Percentiles rank a stretch among this genome's conserved stretches.
Conservation (phyloP, 1,140 invertebrate species). For the Trialeurodes vaporariorum region DNA sequence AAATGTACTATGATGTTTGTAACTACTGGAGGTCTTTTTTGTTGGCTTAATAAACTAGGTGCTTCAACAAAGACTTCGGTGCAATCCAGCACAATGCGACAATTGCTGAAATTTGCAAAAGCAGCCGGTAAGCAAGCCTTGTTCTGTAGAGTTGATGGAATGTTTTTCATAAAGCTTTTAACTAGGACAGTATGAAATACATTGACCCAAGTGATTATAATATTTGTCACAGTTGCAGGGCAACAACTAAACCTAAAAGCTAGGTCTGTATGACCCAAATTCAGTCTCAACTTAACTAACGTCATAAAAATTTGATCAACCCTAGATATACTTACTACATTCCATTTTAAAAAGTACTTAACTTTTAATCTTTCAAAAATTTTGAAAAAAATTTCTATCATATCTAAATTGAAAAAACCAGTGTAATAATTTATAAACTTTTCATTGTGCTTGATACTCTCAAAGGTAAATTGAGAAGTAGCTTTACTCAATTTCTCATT, state of each 20-base stretch:
- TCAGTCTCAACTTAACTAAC: slow-evolving; percentile 4
- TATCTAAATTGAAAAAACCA: background rate
- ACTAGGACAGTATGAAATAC: background rate
- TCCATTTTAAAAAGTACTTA: background rate
- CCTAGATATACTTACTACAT: background rate
- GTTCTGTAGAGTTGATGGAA: slow-evolving; percentile 7
- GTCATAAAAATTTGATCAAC: slow-evolving; percentile 12
- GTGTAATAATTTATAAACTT: background rate
- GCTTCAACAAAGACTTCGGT: slow-evolving; percentile 11
- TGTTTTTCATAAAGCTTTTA: background rate
- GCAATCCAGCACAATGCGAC: slow-evolving; percentile 16
- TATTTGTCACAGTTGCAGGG: background rate
- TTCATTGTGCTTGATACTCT: too few relatives aligned
- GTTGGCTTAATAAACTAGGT: too few relatives aligned
- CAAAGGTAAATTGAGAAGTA: too few relatives aligned
- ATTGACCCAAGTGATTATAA: background rate
- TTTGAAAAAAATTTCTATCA: background rate
- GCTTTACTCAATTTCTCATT: too few relatives aligned
- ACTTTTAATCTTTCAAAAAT: background rate
- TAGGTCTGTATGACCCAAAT: background rate
- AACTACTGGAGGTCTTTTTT: slow-evolving; percentile 12
- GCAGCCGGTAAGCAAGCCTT: background rate
- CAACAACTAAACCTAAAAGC: background rate
- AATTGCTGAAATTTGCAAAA: slow-evolving; percentile 6
- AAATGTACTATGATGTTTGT: slow-evolving; percentile 18